A percentile compares a stretch with the other conserved stretches of the same genome.
phyloP scores from a whole-genome alignment of 2,888 invertebrate species.

The Lamellibrachia satsuma region DNA sequence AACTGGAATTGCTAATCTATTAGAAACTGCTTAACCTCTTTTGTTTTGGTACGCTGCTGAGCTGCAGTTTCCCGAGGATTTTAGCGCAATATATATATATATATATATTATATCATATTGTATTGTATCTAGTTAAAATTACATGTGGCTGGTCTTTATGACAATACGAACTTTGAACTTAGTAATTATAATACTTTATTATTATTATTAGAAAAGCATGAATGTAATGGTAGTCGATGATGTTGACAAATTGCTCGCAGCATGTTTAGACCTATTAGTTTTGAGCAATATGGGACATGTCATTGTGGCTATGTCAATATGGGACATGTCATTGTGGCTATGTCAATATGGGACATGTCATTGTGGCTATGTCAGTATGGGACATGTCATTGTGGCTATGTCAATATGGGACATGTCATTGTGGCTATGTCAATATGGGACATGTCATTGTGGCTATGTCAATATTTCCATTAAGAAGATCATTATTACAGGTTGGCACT shows the following conservation, averaged over 20 bases:
- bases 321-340: background rate
- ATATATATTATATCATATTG: too few species aligned
- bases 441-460: background rate
- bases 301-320: background rate
- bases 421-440: background rate
- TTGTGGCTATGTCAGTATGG: background rate
- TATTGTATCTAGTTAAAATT: too few species aligned
- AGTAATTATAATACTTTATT: background rate
- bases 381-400: background rate
- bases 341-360: background rate
- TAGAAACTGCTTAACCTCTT: too few species aligned
- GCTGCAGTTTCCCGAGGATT: too few species aligned
- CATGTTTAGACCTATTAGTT: background rate
- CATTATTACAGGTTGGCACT: background rate
- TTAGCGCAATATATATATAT: too few species aligned
- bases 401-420: background rate
- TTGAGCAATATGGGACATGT: background rate
- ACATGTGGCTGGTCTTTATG: too few species aligned
- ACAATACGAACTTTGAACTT: too few species aligned
- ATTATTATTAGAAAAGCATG: background rate
- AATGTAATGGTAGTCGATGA: background rate
- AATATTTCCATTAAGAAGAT: constrained; percentile 12
- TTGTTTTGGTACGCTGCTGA: too few species aligned
- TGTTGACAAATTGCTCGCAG: background rate
- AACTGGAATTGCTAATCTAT: too few species aligned